A percentile compares a stretch with the other conserved stretches of the same genome.
These are phyloP conservation scores for Pleuronectes platessa DNA, from an alignment of 2,113 vertebrate genomes.

Conservation along the genomic window DNA sequence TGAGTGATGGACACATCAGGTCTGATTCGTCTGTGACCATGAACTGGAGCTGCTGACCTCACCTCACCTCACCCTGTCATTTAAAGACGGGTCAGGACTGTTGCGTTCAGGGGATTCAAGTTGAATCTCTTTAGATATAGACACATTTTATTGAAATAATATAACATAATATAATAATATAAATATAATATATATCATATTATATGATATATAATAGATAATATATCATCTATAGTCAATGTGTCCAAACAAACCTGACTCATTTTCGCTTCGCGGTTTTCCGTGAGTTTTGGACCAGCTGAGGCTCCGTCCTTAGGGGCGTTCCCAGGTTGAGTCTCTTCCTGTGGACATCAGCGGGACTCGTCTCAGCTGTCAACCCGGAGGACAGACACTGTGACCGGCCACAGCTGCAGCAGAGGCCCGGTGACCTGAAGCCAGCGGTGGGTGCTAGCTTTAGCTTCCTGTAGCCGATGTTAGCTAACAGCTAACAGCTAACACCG, in stretches of 20 bases:
- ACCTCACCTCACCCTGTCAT: too few species aligned
- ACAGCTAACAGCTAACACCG: background rate
- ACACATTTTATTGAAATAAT: too few species aligned
- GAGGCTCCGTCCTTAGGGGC: constrained; percentile 61
- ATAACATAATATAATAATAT: too few species aligned
- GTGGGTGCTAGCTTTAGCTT: background rate
- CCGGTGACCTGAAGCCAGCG: background rate
- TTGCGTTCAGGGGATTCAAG: too few species aligned
- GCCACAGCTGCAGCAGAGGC: background rate
- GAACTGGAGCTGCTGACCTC: too few species aligned
- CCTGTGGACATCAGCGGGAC: background rate
- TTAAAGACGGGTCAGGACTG: too few species aligned
- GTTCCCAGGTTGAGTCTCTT: constrained; percentile 63
- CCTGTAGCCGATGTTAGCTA: background rate
- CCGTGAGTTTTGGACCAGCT: constrained; percentile 28
- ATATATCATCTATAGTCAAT: background rate
- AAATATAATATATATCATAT: background rate
- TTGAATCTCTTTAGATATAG: too few species aligned
- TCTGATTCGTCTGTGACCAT: too few species aligned
- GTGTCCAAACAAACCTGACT: background rate
- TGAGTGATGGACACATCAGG: too few species aligned
- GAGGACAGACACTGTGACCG: background rate
- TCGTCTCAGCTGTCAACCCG: background rate
- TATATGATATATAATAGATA: background rate
- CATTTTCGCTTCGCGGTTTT: constrained; percentile 38